Evolutionary conservation across 1,140 invertebrate genomes (phyloP).

Genomic region (Drusus annulatus): DNA sequence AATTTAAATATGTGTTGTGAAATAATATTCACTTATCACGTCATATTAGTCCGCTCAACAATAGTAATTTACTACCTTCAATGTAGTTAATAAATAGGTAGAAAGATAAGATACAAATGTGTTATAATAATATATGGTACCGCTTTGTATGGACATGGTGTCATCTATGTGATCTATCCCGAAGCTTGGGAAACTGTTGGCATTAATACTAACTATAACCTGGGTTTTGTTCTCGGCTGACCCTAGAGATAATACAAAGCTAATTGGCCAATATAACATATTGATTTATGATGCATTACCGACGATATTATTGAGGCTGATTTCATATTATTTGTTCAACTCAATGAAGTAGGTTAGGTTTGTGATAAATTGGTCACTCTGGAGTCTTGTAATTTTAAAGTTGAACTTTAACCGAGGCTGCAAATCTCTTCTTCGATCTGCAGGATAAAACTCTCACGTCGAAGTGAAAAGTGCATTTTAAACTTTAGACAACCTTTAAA

Average conservation of each 20-base stretch:
- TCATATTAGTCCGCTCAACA: neutral
- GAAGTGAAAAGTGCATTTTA: too few species aligned
- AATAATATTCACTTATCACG: neutral
- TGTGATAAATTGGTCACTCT: too few species aligned
- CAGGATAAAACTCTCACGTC: too few species aligned
- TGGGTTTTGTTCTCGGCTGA: too few species aligned
- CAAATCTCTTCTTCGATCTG: too few species aligned
- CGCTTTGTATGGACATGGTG: neutral
- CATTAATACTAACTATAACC: neutral
- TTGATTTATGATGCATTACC: conserved; percentile 12
- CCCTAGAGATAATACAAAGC: neutral
- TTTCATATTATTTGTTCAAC: neutral
- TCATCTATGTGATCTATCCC: neutral
- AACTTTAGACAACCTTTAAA: too few species aligned
- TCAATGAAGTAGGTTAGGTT: neutral
- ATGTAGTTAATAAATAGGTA: neutral
- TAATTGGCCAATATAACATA: neutral
- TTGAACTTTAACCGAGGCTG: too few species aligned
- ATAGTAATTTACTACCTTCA: neutral
- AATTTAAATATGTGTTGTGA: too few species aligned
- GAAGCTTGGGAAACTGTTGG: conserved; percentile 17
- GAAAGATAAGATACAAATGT: neutral
- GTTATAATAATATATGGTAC: too few species aligned
- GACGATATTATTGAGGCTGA: neutral
- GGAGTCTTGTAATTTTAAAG: too few species aligned